Percentiles rank a stretch among this genome's conserved stretches.
phyloP scores from a whole-genome alignment of 2,113 vertebrate genomes.

The Neogale vison region DNA sequence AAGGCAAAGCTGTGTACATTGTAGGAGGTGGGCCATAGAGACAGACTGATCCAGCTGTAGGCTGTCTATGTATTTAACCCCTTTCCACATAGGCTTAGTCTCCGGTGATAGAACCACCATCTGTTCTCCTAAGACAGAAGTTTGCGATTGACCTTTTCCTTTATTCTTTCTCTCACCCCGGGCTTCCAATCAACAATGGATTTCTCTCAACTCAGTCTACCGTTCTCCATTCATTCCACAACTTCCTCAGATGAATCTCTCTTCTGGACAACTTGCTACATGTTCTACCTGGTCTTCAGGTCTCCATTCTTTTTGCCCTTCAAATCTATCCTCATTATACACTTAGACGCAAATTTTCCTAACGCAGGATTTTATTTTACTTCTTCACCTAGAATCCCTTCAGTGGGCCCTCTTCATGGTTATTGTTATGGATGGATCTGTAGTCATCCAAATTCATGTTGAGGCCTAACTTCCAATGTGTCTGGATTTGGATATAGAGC shows the following conservation, averaged over 20 bases:
- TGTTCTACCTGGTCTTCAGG: background rate
- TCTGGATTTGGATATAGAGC: background rate
- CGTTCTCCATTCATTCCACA: background rate
- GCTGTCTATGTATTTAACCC: background rate
- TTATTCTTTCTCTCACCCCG: background rate
- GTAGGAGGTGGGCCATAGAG: too few species aligned
- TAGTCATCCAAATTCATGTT: background rate
- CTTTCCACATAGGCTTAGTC: background rate
- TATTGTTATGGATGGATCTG: background rate
- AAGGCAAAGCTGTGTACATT: background rate
- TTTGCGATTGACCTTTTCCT: too few species aligned
- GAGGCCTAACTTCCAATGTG: background rate
- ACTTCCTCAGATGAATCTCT: background rate
- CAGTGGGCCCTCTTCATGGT: background rate
- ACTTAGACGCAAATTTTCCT: background rate
- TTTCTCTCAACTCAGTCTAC: background rate
- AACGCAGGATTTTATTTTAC: background rate
- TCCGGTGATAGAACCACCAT: fast-evolving
- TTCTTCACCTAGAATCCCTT: background rate
- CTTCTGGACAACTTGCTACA: background rate
- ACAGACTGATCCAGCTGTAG: background rate
- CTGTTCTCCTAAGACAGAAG: background rate
- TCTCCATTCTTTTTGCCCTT: background rate
- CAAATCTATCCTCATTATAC: background rate
- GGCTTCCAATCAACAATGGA: background rate